Evolutionary conservation across 2,797 vertebrate genomes (phyloP), one percentile per base, ranked within the genome.

Genomic region (Hoplostethus atlanticus): DNA sequence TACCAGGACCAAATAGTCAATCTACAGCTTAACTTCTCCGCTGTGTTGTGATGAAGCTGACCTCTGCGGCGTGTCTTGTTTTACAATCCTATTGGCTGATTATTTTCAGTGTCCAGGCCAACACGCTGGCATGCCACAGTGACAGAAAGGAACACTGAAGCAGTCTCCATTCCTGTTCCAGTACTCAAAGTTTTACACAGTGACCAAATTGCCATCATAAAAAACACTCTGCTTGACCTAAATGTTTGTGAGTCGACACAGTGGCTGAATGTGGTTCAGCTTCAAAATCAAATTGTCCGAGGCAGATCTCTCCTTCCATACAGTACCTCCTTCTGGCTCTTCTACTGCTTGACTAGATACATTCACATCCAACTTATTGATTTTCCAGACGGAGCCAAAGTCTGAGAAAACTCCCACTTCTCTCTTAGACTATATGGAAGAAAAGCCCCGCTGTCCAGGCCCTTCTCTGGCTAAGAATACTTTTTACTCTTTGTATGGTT

Each of bases 41-140:
- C 74, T 70, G 6, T 59, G 48, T 57, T 61, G 75, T 62, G 87
- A 83, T 81, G 72, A n/a, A 78, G 73, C 25, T 86, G 79, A 92
- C 77, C 74, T 79, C 82, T 87, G 80, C 30, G 78, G 87, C 73
- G 81, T 73, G 64, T 84, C 84, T 81, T 81, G 55, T 87, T 91
- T 86, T 80, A 88, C 53, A 50, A 86, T 55, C 75, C 80, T 63
- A 73, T 73, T 61, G 84, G 81, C 82, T 79, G 55, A 72, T 81
- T 79, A 68, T 54, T 67, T 42, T 84, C 44, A n/a, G 76, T 54
- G 64, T 71, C 67, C n/a, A 47, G 63, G 56, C 52, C 82, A 77
- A 53, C 31, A 66, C 48, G 21, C 66, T 64, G 74, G 70, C 71
- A 77, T 71, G 62, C 57, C 5, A 55, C 21, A 2, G 57, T 58